Conservation (phyloP, 2,113 vertebrate species). For the Cottus gobio region DNA sequence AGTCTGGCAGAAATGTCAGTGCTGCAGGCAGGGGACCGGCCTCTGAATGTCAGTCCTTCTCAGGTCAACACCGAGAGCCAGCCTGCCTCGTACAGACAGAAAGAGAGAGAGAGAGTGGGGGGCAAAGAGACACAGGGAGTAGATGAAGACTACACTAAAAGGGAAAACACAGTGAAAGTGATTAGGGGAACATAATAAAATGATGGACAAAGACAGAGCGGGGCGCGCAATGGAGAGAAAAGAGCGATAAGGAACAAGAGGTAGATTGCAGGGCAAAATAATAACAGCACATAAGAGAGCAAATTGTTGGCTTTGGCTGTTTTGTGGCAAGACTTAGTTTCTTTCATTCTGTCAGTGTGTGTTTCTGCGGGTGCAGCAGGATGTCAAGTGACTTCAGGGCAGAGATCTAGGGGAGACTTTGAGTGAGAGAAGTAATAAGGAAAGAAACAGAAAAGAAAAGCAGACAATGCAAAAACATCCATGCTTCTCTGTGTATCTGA, state of each 20-base stretch:
- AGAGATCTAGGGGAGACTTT: conserved; percentile 51
- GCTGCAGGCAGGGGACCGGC: conserved; percentile 82
- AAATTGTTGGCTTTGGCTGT: conserved; percentile 53
- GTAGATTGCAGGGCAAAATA: conserved; percentile 35
- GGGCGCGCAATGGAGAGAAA: conserved; percentile 20
- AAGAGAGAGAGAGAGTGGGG: conserved; percentile 3
- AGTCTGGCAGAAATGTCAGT: conserved; percentile 86
- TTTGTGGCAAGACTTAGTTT: conserved; percentile 39
- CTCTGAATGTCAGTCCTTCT: conserved; percentile 85
- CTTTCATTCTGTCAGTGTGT: conserved; percentile 60
- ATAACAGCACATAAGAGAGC: conserved; percentile 37
- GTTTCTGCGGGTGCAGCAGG: conserved; percentile 53
- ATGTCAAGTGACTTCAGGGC: conserved; percentile 69
- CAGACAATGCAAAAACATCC: conserved; percentile 25
- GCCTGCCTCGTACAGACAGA: conserved; percentile 63
- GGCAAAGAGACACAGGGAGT: conserved; percentile 22
- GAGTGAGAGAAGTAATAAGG: conserved; percentile 43
- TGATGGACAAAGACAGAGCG: conserved; percentile 29
- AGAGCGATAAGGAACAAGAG: conserved; percentile 29
- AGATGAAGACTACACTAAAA: conserved; percentile 62
- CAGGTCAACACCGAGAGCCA: conserved; percentile 78
- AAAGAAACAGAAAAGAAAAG: conserved; percentile 26
- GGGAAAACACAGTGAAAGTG: conserved; percentile 67
- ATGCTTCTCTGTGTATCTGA: conserved; percentile 25
- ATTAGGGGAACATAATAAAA: conserved; percentile 70